Conservation (phyloP, 2,113 vertebrate species). For the Acrocephalus arundinaceus region DNA sequence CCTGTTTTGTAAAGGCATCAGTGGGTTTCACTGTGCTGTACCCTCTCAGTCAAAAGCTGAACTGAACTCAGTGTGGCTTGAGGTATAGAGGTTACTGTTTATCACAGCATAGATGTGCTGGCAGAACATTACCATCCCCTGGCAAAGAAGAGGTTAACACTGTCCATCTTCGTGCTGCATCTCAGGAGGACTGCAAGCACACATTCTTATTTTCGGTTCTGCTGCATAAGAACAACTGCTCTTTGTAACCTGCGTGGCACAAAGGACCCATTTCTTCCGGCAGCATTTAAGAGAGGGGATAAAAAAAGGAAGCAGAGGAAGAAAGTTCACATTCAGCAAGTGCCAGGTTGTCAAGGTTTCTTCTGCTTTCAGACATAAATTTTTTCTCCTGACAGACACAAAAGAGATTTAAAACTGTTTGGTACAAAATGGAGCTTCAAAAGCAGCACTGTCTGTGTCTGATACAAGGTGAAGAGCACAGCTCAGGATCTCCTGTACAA, state of each 20-base stretch:
- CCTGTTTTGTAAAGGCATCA: not conserved
- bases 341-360: slow-evolving; percentile 66
- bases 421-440: not conserved
- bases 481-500: not conserved
- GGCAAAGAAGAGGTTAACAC: not conserved
- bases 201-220: not conserved
- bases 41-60: not conserved
- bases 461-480: not conserved
- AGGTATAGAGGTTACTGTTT: not conserved
- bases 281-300: not conserved
- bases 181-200: not conserved
- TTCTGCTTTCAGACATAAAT: not conserved
- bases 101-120: not conserved
- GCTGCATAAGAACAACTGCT: not conserved
- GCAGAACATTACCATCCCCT: not conserved
- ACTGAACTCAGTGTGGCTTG: not conserved
- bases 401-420: not conserved
- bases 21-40: not conserved
- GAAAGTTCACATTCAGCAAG: not conserved
- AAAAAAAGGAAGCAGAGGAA: slow-evolving; percentile 12
- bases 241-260: not conserved
- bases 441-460: not conserved
- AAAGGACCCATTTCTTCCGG: not conserved
- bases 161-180: not conserved
- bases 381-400: not conserved